phyloP scores from a whole-genome alignment of 2,113 vertebrate species.

The Indicator indicator region DNA sequence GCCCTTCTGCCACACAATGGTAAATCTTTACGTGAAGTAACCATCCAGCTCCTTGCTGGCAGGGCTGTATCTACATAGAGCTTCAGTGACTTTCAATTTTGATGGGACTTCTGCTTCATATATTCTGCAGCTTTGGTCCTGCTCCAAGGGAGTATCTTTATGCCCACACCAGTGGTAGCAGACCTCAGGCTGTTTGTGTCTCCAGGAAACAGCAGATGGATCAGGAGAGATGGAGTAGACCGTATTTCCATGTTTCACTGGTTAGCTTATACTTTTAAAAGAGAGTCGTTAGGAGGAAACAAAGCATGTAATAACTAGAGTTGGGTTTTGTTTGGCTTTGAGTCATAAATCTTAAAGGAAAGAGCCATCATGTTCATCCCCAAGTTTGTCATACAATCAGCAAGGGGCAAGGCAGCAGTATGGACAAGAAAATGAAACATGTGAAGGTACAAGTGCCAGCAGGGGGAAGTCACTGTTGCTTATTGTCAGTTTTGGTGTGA shows the following conservation, averaged over 20 bases:
- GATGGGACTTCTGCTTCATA: neutral
- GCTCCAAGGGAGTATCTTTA: neutral
- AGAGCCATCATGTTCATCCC: conserved; percentile 63
- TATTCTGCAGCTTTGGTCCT: neutral
- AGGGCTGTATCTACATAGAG: neutral
- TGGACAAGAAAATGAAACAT: conserved; percentile 71
- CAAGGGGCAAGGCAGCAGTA: conserved; percentile 65
- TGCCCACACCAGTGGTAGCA: neutral
- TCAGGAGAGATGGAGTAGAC: conserved; percentile 35
- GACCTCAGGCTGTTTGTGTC: conserved; percentile 5
- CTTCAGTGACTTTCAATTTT: conserved; percentile 2
- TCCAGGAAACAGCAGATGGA: conserved; percentile 11
- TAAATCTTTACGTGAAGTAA: neutral
- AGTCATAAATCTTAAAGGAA: conserved; percentile 67
- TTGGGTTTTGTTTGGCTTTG: conserved; percentile 60
- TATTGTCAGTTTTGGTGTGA: conserved; percentile 75
- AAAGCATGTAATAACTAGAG: conserved; percentile 51
- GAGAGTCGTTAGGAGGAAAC: conserved; percentile 49
- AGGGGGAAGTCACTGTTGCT: conserved; percentile 72
- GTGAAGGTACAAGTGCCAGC: conserved; percentile 69
- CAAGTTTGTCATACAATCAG: conserved; percentile 65
- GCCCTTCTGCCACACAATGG: neutral
- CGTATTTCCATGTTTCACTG: conserved; percentile 52
- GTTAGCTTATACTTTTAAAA: conserved; percentile 43
- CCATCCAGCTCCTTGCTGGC: neutral